These are phyloP conservation scores for Halcyon malimbica DNA, from an alignment of 2,113 vertebrate genomes.

Conservation along the genomic window DNA sequence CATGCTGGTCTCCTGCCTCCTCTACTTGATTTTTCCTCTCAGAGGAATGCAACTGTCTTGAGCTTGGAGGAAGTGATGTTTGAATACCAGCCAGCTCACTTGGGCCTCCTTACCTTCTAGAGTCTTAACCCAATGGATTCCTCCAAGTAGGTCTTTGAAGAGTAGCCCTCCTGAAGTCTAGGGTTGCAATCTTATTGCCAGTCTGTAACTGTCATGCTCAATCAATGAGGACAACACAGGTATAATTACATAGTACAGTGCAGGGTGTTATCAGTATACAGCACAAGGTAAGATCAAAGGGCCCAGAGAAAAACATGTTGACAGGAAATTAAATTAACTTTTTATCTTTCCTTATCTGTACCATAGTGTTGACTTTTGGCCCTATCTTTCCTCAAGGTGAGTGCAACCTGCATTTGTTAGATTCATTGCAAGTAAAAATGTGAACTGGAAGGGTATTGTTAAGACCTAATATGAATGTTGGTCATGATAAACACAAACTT, in stretches of 20 bases:
- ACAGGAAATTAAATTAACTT: constrained; percentile 5
- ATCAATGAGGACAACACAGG: not conserved
- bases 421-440: not conserved
- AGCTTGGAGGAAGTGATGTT: too few relatives aligned
- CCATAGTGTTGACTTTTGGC: not conserved
- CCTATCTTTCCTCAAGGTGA: constrained; percentile 4
- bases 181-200: too few relatives aligned
- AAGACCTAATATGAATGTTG: not conserved
- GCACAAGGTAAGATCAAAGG: constrained; percentile 18
- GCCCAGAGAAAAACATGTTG: not conserved
- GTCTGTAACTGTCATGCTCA: not conserved
- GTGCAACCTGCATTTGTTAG: not conserved
- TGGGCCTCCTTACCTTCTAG: too few relatives aligned
- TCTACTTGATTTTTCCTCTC: too few relatives aligned
- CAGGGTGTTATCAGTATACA: constrained; percentile 39
- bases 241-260: not conserved
- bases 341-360: constrained; percentile 21
- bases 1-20: too few relatives aligned
- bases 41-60: too few relatives aligned
- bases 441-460: not conserved
- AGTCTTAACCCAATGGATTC: too few relatives aligned
- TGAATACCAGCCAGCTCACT: too few relatives aligned
- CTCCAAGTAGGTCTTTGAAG: too few relatives aligned
- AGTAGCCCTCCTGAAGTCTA: too few relatives aligned
- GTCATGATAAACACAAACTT: not conserved